These are phyloP conservation scores for Sylvicola cinctus DNA, from an alignment of 2,888 invertebrate genomes.

Conservation along the genomic window DNA sequence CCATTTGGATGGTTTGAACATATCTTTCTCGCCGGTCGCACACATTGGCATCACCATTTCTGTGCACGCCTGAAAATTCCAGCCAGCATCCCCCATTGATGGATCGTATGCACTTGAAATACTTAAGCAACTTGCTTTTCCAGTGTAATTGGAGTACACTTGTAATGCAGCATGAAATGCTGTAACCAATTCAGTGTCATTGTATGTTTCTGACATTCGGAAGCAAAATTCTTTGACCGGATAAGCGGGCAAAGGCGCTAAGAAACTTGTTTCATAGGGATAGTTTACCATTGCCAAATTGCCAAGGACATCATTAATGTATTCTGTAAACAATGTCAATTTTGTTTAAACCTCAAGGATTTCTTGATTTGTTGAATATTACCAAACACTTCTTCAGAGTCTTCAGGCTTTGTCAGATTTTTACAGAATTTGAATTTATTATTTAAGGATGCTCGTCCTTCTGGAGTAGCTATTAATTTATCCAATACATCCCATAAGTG, in stretches of 20 bases:
- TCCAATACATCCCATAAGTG: conserved; percentile 60
- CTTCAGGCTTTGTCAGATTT: conserved; percentile 34
- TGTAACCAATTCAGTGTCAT: conserved; percentile 16
- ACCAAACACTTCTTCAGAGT: conserved; percentile 22
- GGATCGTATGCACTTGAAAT: conserved; percentile 33
- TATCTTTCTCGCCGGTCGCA: conserved; percentile 48
- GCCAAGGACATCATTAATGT: conserved; percentile 49
- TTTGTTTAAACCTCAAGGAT: background rate
- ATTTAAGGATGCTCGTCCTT: conserved; percentile 47
- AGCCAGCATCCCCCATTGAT: conserved; percentile 43
- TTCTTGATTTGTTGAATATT: conserved; percentile 6
- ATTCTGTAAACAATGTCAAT: conserved; percentile 33
- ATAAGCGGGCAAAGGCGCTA: conserved; percentile 63
- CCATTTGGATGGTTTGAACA: conserved; percentile 67
- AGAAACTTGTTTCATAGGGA: conserved; percentile 70
- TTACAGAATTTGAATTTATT: conserved; percentile 57
- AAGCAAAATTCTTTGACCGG: conserved; percentile 51
- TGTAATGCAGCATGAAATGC: conserved; percentile 46
- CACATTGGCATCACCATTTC: conserved; percentile 97
- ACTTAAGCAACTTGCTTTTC: conserved; percentile 44
- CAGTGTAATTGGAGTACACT: conserved; percentile 67
- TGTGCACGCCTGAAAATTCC: conserved; percentile 80
- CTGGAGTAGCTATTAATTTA: conserved; percentile 30
- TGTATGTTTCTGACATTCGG: conserved; percentile 20
- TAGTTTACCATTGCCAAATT: conserved; percentile 90